Conservation (phyloP, 2,888 invertebrate genomes). For the Eurytoma adleriae region DNA sequence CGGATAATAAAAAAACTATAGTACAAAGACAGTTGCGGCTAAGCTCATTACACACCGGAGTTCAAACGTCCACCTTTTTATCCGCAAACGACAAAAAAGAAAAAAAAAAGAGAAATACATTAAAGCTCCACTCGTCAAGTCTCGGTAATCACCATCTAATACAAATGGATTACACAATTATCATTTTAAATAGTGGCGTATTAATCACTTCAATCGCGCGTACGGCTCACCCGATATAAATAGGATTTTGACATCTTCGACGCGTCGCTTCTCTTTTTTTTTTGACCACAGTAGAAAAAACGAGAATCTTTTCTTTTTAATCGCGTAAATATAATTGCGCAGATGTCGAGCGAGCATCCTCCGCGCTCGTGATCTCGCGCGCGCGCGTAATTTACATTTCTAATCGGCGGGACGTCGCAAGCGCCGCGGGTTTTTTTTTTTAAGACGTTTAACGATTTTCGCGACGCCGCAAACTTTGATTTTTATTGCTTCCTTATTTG, state of each 20-base stretch:
- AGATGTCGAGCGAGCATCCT: slow-evolving; percentile 17
- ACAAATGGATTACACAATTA: neutral
- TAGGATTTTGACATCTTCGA: slow-evolving; percentile 8
- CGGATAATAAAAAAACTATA: no score
- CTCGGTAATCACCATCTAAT: neutral
- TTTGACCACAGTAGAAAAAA: neutral
- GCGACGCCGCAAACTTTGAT: neutral
- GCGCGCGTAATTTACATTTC: slow-evolving; percentile 9
- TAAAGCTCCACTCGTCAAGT: neutral
- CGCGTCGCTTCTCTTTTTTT: neutral
- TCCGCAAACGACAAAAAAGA: no score
- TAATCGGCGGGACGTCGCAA: neutral
- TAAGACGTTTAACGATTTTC: neutral
- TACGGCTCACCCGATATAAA: slow-evolving; percentile 7
- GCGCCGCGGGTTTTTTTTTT: neutral
- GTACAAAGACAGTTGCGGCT: no score
- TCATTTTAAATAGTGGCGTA: neutral
- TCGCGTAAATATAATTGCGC: neutral
- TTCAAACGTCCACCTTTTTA: no score
- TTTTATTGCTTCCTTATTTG: neutral
- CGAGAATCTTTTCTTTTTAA: neutral
- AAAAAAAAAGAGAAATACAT: no score
- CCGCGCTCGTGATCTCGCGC: neutral
- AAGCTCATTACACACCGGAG: no score
- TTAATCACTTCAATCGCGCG: no score